These are phyloP conservation scores for Pristionchus arcanus DNA, from an alignment of 2,888 invertebrate genomes.

Conservation along the genomic window DNA sequence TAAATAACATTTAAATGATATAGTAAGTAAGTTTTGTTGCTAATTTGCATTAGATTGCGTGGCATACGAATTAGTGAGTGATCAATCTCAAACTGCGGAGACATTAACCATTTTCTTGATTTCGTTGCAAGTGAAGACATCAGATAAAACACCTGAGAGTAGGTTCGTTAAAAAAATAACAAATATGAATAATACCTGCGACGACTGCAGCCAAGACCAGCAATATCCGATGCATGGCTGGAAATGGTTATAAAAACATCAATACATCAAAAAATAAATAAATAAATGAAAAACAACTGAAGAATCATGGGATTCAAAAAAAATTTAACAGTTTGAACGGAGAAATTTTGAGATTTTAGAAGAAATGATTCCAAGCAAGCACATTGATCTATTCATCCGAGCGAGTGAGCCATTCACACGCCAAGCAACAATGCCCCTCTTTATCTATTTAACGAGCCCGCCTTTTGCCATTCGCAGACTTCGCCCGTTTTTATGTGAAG, in stretches of 20 bases:
- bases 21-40: neutral
- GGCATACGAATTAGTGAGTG: no score
- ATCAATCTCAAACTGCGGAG: neutral
- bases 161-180: neutral
- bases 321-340: neutral
- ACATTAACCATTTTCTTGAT: neutral
- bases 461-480: neutral
- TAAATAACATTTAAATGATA: neutral
- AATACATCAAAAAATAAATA: no score
- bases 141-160: neutral
- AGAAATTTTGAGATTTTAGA: neutral
- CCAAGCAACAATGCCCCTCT: neutral
- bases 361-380: neutral
- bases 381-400: neutral
- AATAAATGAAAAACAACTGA: no score
- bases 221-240: no score
- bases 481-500: neutral
- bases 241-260: no score
- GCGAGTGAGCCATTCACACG: neutral
- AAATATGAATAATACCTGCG: neutral
- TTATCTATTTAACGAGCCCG: slow-evolving; percentile 1
- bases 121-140: neutral
- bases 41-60: neutral
- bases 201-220: neutral
- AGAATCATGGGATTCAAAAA: no score